Evolutionary conservation across 30 jellyfish, hydroid and myxozoan species (phyloP).

Genomic region (Turritopsis dohrnii): DNA sequence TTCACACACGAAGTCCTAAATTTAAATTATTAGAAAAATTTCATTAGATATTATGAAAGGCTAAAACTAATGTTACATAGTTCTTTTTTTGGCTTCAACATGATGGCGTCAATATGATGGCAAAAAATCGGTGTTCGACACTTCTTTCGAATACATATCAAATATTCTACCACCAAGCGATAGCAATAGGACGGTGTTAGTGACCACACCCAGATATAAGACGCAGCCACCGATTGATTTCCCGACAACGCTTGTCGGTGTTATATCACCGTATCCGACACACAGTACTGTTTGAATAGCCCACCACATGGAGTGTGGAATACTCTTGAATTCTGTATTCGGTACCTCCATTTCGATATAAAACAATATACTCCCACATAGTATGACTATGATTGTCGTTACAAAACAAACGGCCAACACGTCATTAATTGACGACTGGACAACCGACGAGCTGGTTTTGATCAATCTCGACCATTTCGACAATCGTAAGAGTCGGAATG

Average conservation of each 20-base stretch:
- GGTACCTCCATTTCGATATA: conserved; percentile 40
- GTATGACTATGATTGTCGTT: conserved; percentile 35
- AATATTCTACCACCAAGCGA: conserved; percentile 62
- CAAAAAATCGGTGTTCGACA: not conserved
- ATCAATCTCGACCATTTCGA: conserved; percentile 37
- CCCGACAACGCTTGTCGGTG: conserved; percentile 53
- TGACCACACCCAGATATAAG: conserved; percentile 50
- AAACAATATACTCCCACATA: conserved; percentile 51
- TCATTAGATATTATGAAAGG: no score
- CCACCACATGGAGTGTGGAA: conserved; percentile 94
- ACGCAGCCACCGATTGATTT: conserved; percentile 53
- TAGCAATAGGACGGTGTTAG: conserved; percentile 50
- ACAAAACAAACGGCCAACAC: conserved; percentile 36
- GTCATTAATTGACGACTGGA: conserved; percentile 34
- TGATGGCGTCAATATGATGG: not conserved
- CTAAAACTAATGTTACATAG: no score
- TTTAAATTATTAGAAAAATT: no score
- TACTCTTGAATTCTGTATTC: conserved; percentile 51
- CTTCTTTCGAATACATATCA: conserved; percentile 35
- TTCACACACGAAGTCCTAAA: no score
- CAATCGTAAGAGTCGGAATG: conserved; percentile 52
- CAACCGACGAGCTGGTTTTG: conserved; percentile 23
- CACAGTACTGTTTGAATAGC: conserved; percentile 73
- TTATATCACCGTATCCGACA: conserved; percentile 78
- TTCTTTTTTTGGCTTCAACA: no score